Conservation (phyloP, 53 echinoderm and acorn worm species). For the Arbacia lixula region DNA sequence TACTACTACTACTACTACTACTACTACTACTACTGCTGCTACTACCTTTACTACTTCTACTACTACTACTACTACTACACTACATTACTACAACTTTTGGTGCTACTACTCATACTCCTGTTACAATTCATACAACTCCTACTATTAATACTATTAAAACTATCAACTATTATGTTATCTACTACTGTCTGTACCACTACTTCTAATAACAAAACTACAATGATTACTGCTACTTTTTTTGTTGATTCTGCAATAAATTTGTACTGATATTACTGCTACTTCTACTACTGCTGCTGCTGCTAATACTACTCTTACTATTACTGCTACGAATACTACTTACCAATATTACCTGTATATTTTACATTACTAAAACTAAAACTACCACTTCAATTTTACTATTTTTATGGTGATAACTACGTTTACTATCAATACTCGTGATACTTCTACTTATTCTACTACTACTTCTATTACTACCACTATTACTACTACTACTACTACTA, state of each 20-base stretch:
- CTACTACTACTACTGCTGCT: neutral
- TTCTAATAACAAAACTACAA: neutral
- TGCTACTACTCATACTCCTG: neutral
- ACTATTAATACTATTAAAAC: neutral
- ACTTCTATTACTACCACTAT: neutral
- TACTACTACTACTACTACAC: neutral
- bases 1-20: neutral
- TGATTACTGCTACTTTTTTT: neutral
- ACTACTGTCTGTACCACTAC: neutral
- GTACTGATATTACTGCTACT: neutral
- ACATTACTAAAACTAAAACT: no score
- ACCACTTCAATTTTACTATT: neutral
- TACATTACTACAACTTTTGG: neutral
- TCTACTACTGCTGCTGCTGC: neutral
- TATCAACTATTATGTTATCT: neutral
- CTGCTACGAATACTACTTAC: no score
- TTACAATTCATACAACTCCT: neutral
- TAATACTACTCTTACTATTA: no score
- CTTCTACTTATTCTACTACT: neutral
- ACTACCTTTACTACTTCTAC: neutral
- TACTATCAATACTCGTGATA: neutral
- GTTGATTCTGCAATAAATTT: neutral
- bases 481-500: neutral
- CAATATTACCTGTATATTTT: no score
- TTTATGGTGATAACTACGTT: neutral